These are phyloP conservation scores for Hippocampus zosterae DNA, from an alignment of 2,113 vertebrate species.

Conservation along the genomic window DNA sequence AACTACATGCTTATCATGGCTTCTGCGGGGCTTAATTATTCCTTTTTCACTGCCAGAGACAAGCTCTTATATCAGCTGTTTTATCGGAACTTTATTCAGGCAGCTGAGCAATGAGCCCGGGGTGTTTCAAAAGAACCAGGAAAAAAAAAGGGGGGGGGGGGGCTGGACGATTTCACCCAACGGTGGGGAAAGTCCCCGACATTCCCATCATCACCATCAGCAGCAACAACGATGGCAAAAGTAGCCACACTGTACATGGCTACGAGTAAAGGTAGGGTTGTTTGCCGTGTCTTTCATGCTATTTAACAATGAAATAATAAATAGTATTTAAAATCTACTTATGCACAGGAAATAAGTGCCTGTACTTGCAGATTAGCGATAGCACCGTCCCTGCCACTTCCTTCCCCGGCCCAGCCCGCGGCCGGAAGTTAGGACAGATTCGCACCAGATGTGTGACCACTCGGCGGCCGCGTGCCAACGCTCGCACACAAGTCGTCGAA, in stretches of 20 bases:
- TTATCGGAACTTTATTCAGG: conserved; percentile 58
- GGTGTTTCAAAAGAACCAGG: conserved; percentile 66
- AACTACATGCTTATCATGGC: conserved; percentile 55
- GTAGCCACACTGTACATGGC: not conserved
- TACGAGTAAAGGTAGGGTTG: not conserved
- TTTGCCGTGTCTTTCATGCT: too few relatives aligned
- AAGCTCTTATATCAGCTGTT: conserved; percentile 69
- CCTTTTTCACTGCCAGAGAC: conserved; percentile 64
- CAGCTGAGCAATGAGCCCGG: conserved; percentile 53
- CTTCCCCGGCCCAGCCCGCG: conserved; percentile 70
- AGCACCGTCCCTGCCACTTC: conserved; percentile 59
- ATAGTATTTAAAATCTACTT: not conserved
- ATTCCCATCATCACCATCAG: conserved; percentile 65
- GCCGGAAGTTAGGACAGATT: conserved; percentile 73
- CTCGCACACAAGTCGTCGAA: conserved; percentile 28
- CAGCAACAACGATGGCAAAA: not conserved
- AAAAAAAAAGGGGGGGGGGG: conserved; percentile 38
- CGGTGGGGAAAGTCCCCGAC: conserved; percentile 72
- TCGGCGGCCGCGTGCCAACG: conserved; percentile 29
- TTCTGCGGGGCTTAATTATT: conserved; percentile 57
- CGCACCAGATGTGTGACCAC: conserved; percentile 71
- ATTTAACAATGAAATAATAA: not conserved
- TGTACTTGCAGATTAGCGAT: conserved; percentile 68
- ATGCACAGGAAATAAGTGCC: not conserved
- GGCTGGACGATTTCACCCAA: conserved; percentile 67